phyloP scores from a whole-genome alignment of 2,113 vertebrate genomes.

The Pantherophis guttatus region DNA sequence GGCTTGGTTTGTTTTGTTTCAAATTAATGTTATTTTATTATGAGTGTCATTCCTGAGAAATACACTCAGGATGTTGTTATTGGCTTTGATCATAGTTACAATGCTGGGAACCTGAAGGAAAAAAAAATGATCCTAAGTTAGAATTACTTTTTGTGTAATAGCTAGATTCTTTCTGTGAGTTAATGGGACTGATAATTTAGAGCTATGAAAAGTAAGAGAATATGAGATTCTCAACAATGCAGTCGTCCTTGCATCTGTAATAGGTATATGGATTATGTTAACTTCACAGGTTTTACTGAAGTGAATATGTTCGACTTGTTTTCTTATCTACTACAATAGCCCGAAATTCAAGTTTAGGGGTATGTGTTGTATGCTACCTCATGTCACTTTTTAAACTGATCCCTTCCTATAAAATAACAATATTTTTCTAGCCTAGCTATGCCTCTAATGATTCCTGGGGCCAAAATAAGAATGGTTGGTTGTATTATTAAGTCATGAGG shows the following conservation, averaged over 20 bases:
- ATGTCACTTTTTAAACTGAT: background rate
- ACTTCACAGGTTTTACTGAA: background rate
- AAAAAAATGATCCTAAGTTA: constrained; percentile 6
- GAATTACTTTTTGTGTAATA: background rate
- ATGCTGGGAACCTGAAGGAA: constrained; percentile 14
- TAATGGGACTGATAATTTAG: background rate
- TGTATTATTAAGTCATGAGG: background rate
- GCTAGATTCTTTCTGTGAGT: background rate
- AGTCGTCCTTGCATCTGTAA: background rate
- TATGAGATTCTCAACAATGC: background rate
- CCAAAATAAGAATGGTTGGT: background rate
- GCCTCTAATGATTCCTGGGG: background rate
- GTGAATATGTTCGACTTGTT: background rate
- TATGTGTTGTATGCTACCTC: background rate
- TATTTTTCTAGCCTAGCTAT: background rate
- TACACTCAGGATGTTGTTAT: constrained; percentile 23
- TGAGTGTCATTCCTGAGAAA: constrained; percentile 53
- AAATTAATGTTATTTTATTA: constrained; percentile 69
- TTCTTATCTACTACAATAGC: background rate
- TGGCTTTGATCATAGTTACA: constrained; percentile 42
- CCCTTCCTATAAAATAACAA: background rate
- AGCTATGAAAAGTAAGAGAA: background rate
- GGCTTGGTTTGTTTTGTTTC: background rate
- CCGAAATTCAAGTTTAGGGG: background rate
- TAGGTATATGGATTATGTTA: background rate